Percentiles rank a stretch among this genome's conserved stretches.
Conservation (phyloP, 2,113 vertebrate species). For the Hoplias malabaricus region DNA sequence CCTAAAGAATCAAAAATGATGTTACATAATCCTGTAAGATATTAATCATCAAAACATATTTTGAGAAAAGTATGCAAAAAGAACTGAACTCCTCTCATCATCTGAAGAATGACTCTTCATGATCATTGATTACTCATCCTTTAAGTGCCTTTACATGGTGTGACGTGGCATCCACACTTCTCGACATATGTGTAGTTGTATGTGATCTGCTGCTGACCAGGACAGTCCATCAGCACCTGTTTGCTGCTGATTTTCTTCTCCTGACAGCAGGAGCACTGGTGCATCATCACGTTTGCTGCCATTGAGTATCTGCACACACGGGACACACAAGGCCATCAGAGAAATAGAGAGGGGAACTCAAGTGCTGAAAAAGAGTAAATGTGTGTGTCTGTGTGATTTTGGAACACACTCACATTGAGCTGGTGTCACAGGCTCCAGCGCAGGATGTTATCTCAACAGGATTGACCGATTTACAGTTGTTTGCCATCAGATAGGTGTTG, state of each 20-base stretch:
- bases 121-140: too few relatives aligned
- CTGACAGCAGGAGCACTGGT: conserved; percentile 73
- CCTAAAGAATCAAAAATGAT: neutral
- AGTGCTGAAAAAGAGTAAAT: neutral
- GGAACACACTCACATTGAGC: conserved; percentile 77
- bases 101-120: too few relatives aligned
- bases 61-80: too few relatives aligned
- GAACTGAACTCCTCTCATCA: neutral
- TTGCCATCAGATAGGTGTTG: conserved; percentile 61
- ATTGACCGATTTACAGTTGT: conserved; percentile 69
- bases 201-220: conserved; percentile 7
- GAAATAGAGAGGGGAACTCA: neutral
- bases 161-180: conserved; percentile 64
- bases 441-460: conserved; percentile 77
- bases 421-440: conserved; percentile 77
- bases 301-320: conserved; percentile 67
- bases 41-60: neutral
- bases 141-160: conserved; percentile 54
- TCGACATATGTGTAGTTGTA: conserved; percentile 67
- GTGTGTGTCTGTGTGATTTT: neutral
- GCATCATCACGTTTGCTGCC: conserved; percentile 53
- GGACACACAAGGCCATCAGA: neutral
- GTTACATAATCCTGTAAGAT: neutral
- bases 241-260: conserved; percentile 61
- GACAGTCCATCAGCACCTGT: conserved; percentile 67